Evolutionary conservation across 1,140 invertebrate species (phyloP).

Genomic region (Acyrthosiphon pisum): DNA sequence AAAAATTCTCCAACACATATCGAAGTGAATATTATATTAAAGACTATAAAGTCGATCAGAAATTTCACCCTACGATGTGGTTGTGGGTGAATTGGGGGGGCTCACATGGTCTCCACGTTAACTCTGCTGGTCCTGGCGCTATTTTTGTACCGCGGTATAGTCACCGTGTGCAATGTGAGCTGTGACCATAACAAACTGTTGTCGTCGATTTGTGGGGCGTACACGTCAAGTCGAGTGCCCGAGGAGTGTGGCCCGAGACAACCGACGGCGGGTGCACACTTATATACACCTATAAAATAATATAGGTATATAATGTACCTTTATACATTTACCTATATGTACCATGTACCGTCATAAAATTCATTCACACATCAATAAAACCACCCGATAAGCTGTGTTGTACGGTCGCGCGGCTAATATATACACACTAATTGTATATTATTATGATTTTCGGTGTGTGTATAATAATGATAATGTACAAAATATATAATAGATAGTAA

Average conservation of each 20-base stretch:
- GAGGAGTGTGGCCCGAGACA: not conserved
- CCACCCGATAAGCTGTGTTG: not conserved
- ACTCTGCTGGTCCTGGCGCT: not conserved
- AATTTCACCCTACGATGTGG: not conserved
- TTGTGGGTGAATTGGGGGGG: too few relatives aligned
- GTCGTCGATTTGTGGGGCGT: not conserved
- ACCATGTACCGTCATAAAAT: slow-evolving; percentile 41
- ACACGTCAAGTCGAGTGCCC: slow-evolving; percentile 14
- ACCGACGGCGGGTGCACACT: not conserved
- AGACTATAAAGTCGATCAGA: not conserved
- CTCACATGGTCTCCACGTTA: too few relatives aligned
- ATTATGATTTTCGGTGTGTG: slow-evolving; percentile 23
- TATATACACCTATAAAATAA: not conserved
- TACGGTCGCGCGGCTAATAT: not conserved
- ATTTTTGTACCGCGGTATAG: too few relatives aligned
- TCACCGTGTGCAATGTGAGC: too few relatives aligned
- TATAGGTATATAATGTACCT: not conserved
- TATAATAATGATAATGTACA: not conserved
- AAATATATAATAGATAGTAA: not conserved
- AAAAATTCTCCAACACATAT: too few relatives aligned
- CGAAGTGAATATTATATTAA: too few relatives aligned
- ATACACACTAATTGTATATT: slow-evolving; percentile 44
- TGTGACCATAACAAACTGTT: not conserved
- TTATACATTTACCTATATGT: too few relatives aligned
- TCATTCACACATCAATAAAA: slow-evolving; percentile 57